Percentiles rank a stretch among this genome's conserved stretches.
Evolutionary conservation across 2,797 vertebrate genomes (phyloP).

Genomic region (Picus viridis): DNA sequence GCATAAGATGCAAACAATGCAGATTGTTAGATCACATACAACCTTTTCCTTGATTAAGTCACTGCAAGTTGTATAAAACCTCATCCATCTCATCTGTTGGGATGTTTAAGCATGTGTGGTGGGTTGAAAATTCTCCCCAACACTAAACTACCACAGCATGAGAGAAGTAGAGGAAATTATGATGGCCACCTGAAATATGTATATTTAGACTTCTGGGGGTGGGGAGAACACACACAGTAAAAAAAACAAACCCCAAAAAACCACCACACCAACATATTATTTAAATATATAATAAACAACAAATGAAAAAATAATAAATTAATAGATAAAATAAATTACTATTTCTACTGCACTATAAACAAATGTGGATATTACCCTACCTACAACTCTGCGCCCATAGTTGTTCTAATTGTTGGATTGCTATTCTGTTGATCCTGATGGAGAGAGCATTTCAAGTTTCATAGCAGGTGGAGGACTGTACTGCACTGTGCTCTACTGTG

Average conservation of each 20-base stretch:
- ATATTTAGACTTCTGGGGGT: not conserved
- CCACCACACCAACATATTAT: not conserved
- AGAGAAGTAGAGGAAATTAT: not conserved
- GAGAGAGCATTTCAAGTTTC: not conserved
- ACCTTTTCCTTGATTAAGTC: not conserved
- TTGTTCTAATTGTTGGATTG: not conserved
- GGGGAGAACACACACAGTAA: too few relatives aligned
- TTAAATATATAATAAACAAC: not conserved
- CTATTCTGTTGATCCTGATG: not conserved
- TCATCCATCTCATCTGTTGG: not conserved
- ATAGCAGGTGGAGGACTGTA: not conserved
- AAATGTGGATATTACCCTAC: not conserved
- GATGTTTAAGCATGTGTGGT: not conserved
- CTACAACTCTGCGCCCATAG: not conserved
- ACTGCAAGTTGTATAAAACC: not conserved
- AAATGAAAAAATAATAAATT: not conserved
- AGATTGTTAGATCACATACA: not conserved
- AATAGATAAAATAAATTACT: not conserved
- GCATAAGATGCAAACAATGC: not conserved
- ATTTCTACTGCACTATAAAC: not conserved
- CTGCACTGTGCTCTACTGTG: not conserved
- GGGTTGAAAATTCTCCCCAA: too few relatives aligned
- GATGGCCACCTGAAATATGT: not conserved
- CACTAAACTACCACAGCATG: too few relatives aligned
- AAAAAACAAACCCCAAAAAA: too few relatives aligned